These are phyloP conservation scores for Dasysyrphus albostriatus DNA, from an alignment of 2,888 invertebrate genomes.

Conservation along the genomic window DNA sequence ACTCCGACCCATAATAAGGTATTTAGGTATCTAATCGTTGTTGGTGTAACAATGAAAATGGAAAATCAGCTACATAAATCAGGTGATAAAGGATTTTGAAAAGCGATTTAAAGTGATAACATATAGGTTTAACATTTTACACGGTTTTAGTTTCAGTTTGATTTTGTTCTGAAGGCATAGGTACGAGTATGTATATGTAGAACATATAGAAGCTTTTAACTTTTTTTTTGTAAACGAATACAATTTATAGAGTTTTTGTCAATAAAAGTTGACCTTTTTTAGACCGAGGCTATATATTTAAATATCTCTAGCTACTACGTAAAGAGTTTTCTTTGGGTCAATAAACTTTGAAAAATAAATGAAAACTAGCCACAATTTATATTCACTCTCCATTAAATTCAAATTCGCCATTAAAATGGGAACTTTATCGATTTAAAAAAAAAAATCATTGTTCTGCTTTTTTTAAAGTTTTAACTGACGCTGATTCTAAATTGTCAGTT, in stretches of 20 bases:
- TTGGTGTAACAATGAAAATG: constrained; percentile 7
- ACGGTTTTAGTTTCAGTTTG: background rate
- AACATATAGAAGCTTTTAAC: background rate
- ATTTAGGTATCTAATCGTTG: constrained; percentile 22
- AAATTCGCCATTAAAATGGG: too few species aligned
- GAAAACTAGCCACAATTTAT: too few species aligned
- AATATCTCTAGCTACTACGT: background rate
- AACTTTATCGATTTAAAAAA: too few species aligned
- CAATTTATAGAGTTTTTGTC: background rate
- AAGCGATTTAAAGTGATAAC: constrained; percentile 16
- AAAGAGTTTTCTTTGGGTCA: background rate
- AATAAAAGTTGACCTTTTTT: background rate
- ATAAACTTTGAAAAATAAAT: background rate
- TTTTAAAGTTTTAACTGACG: too few species aligned
- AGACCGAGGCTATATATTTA: background rate
- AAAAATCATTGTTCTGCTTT: too few species aligned
- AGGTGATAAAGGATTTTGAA: constrained; percentile 15
- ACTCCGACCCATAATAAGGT: background rate
- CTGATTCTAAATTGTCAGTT: too few species aligned
- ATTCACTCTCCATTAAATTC: too few species aligned
- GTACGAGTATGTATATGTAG: background rate
- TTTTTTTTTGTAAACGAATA: background rate
- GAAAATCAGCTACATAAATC: constrained; percentile 14
- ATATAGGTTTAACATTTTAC: constrained; percentile 10
- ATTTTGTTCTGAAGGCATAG: background rate